phyloP scores from a whole-genome alignment of 2,888 invertebrate genomes.

The Proisotoma minuta region DNA sequence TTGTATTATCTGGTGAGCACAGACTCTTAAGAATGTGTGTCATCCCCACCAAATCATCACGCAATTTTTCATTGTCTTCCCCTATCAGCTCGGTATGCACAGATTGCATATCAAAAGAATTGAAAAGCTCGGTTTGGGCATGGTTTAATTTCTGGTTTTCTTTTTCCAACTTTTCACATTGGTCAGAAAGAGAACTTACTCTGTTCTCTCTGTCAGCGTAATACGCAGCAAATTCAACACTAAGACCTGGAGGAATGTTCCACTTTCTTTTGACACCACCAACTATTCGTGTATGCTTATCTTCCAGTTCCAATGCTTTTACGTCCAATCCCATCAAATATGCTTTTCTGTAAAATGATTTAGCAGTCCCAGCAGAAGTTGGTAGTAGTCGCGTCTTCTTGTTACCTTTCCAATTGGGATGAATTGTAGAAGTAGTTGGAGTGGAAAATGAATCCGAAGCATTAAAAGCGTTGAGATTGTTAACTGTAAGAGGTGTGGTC shows the following conservation, averaged over 20 bases:
- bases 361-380: conserved; percentile 83
- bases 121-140: conserved; percentile 35
- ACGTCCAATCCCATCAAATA: conserved; percentile 86
- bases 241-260: conserved; percentile 90
- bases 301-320: conserved; percentile 72
- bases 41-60: conserved; percentile 22
- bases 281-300: conserved; percentile 73
- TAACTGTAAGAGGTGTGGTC: neutral
- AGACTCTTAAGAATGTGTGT: conserved; percentile 28
- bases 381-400: conserved; percentile 87
- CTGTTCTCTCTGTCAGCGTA: conserved; percentile 83
- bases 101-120: conserved; percentile 30
- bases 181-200: conserved; percentile 70
- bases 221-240: conserved; percentile 90
- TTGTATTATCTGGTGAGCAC: conserved; percentile 31
- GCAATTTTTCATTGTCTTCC: conserved; percentile 25
- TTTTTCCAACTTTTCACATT: conserved; percentile 63
- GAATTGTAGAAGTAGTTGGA: neutral
- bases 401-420: conserved; percentile 50
- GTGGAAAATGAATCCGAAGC: neutral
- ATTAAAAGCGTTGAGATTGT: neutral
- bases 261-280: conserved; percentile 86
- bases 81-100: conserved; percentile 28
- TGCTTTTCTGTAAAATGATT: conserved; percentile 75
- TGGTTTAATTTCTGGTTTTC: conserved; percentile 37